Base-by-base conservation (phyloP, 2,888 invertebrate species). In the Ditula angustiorana region DNA sequence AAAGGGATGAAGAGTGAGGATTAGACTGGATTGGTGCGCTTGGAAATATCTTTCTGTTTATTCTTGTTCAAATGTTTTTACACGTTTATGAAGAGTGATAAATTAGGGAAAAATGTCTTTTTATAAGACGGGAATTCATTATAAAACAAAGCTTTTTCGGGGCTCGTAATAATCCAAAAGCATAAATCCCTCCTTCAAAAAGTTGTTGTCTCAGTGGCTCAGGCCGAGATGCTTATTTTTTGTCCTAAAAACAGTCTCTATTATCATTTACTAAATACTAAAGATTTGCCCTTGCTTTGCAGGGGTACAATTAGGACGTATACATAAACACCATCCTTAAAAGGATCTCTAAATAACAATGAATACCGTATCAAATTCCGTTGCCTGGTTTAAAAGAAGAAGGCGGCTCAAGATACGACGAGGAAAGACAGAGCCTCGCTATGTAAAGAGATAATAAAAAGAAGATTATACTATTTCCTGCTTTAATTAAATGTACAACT, bases 1-100 rank as follows among this genome's bases (percentile, higher is more conserved):
- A 35, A 63, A 52, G 35, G 74, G 77, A 79, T 79, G 73, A 76
- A 79, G 74, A 73, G 72, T 72, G n/a, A 65, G 79, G 82, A 83
- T 83, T 82, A 82, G 74, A 67, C 69, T 68, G 71, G 77, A 80
- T 81, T 82, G 84, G 72, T 70, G 69, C 71, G 75, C 71, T 76
- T 74, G 79, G 79, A 81, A 82, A 78, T 79, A 78, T 72, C 71
- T 70, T 66, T 16, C 24, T 69, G 74, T 76, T 78, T 80, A 78
- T 78, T 77, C 74, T 69, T 19, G 46, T 58, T 62, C 69, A 70
- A 74, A 70, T 74, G 68, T 67, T 71, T 71, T 68, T 67, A 66
- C 60, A 69, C 74, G 67, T 70, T 68, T 66, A 69, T 69, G 53
- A 47, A 35, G 61, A 61, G 57, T 33, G 52, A 61, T 66, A 62